Base-by-base conservation (phyloP, 2,888 invertebrate genomes). In the Phyllotreta striolata region DNA sequence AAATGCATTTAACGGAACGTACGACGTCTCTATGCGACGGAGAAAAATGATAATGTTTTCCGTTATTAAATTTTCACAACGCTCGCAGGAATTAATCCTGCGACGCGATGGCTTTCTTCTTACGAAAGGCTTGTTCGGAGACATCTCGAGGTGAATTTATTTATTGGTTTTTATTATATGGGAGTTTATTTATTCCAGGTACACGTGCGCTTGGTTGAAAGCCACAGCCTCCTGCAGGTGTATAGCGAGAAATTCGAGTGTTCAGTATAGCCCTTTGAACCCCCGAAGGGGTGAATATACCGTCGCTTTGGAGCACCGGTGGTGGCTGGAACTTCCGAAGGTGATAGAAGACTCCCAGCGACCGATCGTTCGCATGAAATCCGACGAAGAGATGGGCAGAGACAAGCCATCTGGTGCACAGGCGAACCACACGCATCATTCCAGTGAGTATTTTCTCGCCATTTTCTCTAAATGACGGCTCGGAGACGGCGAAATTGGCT, bases 371-470 rank as follows among this genome's bases (percentile, higher is more conserved):
- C 57, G 46, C 60, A 78, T 78, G 77, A 76, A 75, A 75, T 74
- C 77, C 61, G 76, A 77, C 66, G 78, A 78, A 67, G 78, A 78
- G 66, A 75, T 77, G 74, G 70, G 73, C 43, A 71, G 76, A 13
- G 76, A 76, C 57, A 77, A 73, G 65, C 73, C 75, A 67, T 72
- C 76, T 39, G 76, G 72, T 64, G 70, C 75, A 55, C 71, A 56
- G 64, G 68, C 66, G 65, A 77, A 77, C 70, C 77, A 77, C 70
- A 76, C 74, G 63, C 77, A 77, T 69, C 76, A 74, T 66, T 70
- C 75, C 64, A 77, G 77, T 77, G 66, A 76, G 77, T 76, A 63
- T 37, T 51, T 51, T 24, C 38, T 8, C 49, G 34, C 38, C 6
- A 56, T 37, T 46, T 56, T 8, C 14, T 35, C 10, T 40, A 41